Conservation (phyloP, 2,113 vertebrate genomes). For the Miniopterus natalensis region DNA sequence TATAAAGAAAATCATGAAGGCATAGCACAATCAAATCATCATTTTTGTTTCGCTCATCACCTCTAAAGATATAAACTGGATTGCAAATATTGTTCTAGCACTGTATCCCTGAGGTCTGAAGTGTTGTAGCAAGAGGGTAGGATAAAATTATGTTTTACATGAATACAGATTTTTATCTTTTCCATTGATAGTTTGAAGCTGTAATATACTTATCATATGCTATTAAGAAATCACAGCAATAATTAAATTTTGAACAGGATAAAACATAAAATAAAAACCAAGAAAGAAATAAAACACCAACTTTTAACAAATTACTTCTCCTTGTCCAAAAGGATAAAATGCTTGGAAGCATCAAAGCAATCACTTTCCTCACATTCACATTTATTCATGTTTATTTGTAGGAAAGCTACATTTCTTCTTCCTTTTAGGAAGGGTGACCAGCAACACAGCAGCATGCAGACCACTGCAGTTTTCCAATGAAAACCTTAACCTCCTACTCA, state of each 20-base stretch:
- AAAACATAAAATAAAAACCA: constrained; percentile 56
- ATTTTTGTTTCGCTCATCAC: background rate
- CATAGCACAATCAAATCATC: constrained; percentile 26
- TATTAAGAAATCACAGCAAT: constrained; percentile 19
- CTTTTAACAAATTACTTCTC: constrained; percentile 49
- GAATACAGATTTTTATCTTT: constrained; percentile 35
- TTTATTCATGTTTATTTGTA: background rate
- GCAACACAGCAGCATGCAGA: background rate
- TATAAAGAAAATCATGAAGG: background rate
- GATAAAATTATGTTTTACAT: constrained; percentile 41
- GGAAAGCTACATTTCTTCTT: background rate
- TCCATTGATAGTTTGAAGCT: constrained; percentile 32
- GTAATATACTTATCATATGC: background rate
- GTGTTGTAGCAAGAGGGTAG: background rate
- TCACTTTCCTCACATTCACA: background rate
- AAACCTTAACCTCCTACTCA: background rate
- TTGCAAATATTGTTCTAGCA: background rate
- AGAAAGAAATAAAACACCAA: constrained; percentile 61
- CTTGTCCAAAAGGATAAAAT: background rate
- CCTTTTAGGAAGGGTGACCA: background rate
- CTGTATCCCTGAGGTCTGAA: background rate
- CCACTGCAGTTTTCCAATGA: background rate
- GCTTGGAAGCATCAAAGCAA: background rate
- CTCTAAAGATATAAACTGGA: background rate
- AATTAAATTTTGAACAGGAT: constrained; percentile 48